phyloP scores from a whole-genome alignment of 2,888 invertebrate genomes.

The Bibio marci region DNA sequence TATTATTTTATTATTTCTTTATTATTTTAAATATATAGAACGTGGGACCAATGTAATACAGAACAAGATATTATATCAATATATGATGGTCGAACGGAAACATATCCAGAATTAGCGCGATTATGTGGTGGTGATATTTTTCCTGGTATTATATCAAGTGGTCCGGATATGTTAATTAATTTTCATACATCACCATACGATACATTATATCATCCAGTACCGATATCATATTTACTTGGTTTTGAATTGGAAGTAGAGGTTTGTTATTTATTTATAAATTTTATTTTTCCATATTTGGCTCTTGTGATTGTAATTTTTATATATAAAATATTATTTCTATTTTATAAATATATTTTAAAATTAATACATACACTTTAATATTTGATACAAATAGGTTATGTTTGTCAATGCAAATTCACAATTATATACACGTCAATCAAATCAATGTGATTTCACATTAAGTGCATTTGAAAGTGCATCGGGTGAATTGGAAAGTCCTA shows the following conservation, averaged over 20 bases:
- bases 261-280: conserved; percentile 18
- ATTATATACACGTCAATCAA: conserved; percentile 53
- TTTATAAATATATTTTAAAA: no score
- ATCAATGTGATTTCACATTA: conserved; percentile 58
- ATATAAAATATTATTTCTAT: neutral
- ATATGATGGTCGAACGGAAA: conserved; percentile 55
- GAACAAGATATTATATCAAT: conserved; percentile 69
- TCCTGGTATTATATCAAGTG: conserved; percentile 61
- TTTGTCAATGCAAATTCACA: conserved; percentile 61
- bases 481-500: conserved; percentile 55
- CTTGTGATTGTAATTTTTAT: no score
- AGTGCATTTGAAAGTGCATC: conserved; percentile 57
- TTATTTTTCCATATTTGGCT: no score
- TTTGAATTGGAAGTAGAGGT: conserved; percentile 72
- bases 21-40: conserved; percentile 30
- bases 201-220: conserved; percentile 65
- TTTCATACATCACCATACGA: conserved; percentile 69
- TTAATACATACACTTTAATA: no score
- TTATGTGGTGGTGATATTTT: conserved; percentile 70
- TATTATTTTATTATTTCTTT: no score
- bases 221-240: conserved; percentile 59
- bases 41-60: conserved; percentile 68
- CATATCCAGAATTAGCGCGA: conserved; percentile 55
- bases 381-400: conserved; percentile 35
- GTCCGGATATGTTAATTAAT: conserved; percentile 59